Conservation (phyloP, 2,888 invertebrate genomes). For the Tetropium fuscum region DNA sequence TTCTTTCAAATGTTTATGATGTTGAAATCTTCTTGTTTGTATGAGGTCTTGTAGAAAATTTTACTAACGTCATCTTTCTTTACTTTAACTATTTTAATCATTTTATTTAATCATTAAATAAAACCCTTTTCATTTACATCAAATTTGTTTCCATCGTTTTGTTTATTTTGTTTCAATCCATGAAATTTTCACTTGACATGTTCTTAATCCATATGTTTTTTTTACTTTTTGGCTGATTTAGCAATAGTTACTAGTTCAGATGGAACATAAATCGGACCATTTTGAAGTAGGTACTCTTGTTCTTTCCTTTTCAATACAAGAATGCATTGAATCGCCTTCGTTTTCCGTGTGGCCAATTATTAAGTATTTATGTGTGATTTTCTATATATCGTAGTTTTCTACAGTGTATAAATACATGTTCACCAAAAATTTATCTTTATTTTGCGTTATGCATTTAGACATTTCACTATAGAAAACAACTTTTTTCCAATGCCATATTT, state of each 20-base stretch:
- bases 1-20: too few species aligned
- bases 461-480: too few species aligned
- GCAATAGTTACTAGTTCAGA: neutral
- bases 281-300: neutral
- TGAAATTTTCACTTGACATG: constrained; percentile 9
- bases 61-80: too few species aligned
- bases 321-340: too few species aligned
- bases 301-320: too few species aligned
- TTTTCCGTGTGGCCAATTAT: constrained; percentile 1
- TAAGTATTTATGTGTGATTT: neutral
- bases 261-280: neutral
- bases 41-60: too few species aligned
- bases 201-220: constrained; percentile 2
- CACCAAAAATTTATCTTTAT: constrained; percentile 1
- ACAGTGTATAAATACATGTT: neutral
- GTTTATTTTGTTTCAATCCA: neutral
- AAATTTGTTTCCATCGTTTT: too few species aligned
- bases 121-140: too few species aligned
- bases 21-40: too few species aligned
- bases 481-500: constrained; percentile 14
- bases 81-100: too few species aligned
- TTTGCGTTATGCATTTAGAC: too few species aligned
- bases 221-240: neutral
- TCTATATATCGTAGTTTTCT: neutral
- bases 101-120: too few species aligned